Base-by-base conservation (phyloP, 2,113 vertebrate species). In the Gambusia affinis region DNA sequence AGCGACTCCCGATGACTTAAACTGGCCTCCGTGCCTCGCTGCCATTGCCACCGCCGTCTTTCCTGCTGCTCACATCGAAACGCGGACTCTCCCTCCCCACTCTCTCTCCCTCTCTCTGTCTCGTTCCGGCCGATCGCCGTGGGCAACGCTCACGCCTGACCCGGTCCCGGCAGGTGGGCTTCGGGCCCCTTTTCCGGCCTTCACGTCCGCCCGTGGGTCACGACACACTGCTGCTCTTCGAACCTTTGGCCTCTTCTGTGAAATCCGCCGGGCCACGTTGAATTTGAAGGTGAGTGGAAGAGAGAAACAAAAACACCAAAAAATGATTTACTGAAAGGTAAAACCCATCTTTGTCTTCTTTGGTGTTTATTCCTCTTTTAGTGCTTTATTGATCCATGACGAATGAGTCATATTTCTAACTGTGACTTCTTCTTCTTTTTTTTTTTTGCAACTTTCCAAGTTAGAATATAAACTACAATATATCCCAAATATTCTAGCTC, bases 1-100 rank as follows among this genome's bases (percentile, higher is more conserved):
- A 77, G 81, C 84, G 90, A 88, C 85, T 87, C 92, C 73, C 79
- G 86, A 82, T 90, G 88, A 85, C 89, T 94, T 93, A 95, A 93
- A 92, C 93, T 79, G 93, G 84, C 86, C 37, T 75, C 84, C 72
- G 88, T 76, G 85, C 84, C 86, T 77, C 73, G 67, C 81, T 89
- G 88, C 88, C 92, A 91, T 89, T 90, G 77, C 83, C 57, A 2
- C 68, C n/a, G 24, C 78, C 44, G 70, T 72, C 88, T 39, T 30
- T 73, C 77, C 88, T 80, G 80, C 80, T 89, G 44, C 67, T 64
- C 33, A 70, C 80, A 71, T 73, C 68, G 27, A 64, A 64, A 64
- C 24, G 33, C 0, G 4, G 57, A 31, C 0, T 15, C 51, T 2
- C 35, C 2, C 35, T 37, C 10, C 35, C 35, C 10, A 0, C 10